Evolutionary conservation across 2,113 vertebrate genomes (phyloP).

Genomic region (Phainopepla nitens): DNA sequence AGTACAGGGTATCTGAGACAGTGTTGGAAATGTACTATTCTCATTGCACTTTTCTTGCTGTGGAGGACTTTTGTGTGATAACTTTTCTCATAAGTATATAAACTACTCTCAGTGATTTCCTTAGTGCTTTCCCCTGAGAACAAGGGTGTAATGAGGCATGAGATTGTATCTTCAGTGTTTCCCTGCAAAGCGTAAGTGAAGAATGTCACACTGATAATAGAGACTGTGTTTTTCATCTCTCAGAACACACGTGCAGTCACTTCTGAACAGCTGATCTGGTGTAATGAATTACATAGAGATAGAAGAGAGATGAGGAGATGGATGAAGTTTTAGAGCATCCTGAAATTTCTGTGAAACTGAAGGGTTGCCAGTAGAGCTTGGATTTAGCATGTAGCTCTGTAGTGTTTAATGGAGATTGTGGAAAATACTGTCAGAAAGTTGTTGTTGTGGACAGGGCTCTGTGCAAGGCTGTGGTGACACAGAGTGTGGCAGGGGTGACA

Average conservation of each 20-base stretch:
- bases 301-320: not conserved
- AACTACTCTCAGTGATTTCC: not conserved
- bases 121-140: not conserved
- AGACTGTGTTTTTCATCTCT: not conserved
- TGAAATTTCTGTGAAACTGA: not conserved
- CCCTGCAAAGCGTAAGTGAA: not conserved
- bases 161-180: not conserved
- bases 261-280: not conserved
- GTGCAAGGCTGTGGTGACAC: not conserved
- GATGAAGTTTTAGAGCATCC: not conserved
- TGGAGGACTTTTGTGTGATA: not conserved
- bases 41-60: not conserved
- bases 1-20: not conserved
- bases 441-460: not conserved
- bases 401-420: not conserved
- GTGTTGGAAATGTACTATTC: not conserved
- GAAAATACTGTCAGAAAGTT: not conserved
- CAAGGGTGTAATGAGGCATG: not conserved
- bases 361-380: not conserved
- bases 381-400: rapidly evolving
- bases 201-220: not conserved
- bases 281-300: rapidly evolving
- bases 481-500: not conserved
- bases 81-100: not conserved
- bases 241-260: too few species aligned